Evolutionary conservation across 2,888 invertebrate genomes (phyloP), one percentile per base, ranked within the genome.

Genomic region (Spatulosminthurus flaviceps): DNA sequence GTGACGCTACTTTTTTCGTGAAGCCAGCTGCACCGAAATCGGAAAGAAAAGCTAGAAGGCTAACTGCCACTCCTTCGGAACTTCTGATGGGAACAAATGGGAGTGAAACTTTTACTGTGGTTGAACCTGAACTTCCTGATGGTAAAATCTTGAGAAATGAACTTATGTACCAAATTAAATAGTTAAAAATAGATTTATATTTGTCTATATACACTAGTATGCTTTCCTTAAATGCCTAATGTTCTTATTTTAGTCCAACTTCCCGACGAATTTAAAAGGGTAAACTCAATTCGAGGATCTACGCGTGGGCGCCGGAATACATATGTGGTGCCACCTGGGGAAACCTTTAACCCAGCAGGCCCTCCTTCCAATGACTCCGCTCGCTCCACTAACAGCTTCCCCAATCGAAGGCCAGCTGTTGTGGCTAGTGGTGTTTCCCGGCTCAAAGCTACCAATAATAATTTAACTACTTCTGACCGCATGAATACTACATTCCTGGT

Each of bases 21-120:
- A 61, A 80, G 60, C 78, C 79, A 60, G 61, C 28, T n/a, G 21
- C 60, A 21, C 42, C 43, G 72, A 51, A 72, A 80, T 81, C 86
- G 26, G 73, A 77, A 4, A 34, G 64, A 82, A 92, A 93, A 88
- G 90, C 92, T 42, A 89, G 93, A 69, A 88, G 92, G 85, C 88
- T 92, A 82, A 92, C 92, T 7, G 91, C 92, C 7, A 90, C 90
- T 78, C 91, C 92, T 0, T 91, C 92, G 83, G 93, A 94, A 86
- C 88, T 94, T 19, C 73, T 84, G 9, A 82, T 84, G 51, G 79
- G 75, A 19, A 74, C 29, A 22, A 61, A 29, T 21, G 72, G 43
- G n/a, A 70, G 24, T 19, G 72, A 41, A 24, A 26, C 26, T 19
- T 21, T 22, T 61, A 61, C 2, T 11, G 22, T 26, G 4, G n/a